phyloP scores from a whole-genome alignment of 2,888 invertebrate genomes.

The Dichetophora obliterata region DNA sequence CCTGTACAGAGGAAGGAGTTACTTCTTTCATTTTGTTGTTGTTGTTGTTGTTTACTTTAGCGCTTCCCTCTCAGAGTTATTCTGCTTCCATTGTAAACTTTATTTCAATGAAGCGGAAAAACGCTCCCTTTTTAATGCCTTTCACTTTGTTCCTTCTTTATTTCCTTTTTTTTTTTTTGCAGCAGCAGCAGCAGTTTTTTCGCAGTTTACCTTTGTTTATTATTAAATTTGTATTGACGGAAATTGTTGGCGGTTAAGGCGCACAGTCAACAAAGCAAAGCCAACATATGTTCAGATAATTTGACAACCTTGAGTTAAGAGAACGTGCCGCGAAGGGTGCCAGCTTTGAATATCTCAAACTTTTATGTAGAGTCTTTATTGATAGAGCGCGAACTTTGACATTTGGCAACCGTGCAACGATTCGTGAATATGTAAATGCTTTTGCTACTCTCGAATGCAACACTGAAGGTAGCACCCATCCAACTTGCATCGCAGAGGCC shows the following conservation, averaged over 20 bases:
- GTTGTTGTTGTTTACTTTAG: slow-evolving; percentile 11
- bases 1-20: background rate
- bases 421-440: background rate
- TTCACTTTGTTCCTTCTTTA: background rate
- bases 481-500: background rate
- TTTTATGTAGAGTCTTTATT: background rate
- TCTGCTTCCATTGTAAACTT: slow-evolving; percentile 6
- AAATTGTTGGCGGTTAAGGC: slow-evolving; percentile 24
- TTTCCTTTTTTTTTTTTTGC: background rate
- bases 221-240: slow-evolving; percentile 20
- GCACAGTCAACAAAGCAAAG: background rate
- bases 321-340: background rate
- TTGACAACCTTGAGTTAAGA: slow-evolving; percentile 20
- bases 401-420: background rate
- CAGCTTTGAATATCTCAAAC: background rate
- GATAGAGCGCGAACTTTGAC: background rate
- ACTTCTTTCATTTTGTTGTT: background rate
- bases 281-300: background rate
- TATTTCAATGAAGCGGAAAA: slow-evolving; percentile 31
- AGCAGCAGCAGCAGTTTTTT: background rate
- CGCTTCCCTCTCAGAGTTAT: background rate
- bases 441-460: background rate
- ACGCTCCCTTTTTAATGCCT: slow-evolving; percentile 10
- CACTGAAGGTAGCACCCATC: background rate
- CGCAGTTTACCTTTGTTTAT: background rate